Evolutionary conservation across 1,140 invertebrate genomes (phyloP).

Genomic region (Batillaria attramentaria): DNA sequence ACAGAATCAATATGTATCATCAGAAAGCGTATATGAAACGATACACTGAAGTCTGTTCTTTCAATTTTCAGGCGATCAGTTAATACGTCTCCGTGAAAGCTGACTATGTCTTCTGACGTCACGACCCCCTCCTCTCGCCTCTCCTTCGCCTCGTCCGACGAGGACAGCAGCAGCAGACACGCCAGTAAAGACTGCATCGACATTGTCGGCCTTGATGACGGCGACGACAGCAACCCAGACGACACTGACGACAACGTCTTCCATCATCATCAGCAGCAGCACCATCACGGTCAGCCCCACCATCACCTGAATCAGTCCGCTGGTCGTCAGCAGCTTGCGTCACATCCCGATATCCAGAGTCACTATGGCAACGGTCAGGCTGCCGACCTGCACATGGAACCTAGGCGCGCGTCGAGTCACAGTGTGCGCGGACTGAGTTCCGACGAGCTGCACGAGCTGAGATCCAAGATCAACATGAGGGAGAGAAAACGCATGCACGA

Average conservation of each 20-base stretch:
- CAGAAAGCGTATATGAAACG: background rate
- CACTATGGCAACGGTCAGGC: no score
- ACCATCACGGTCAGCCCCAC: background rate
- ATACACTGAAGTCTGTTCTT: no score
- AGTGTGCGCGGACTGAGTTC: conserved; percentile 34
- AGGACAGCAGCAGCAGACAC: background rate
- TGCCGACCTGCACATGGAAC: no score
- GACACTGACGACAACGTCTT: background rate
- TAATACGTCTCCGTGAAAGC: background rate
- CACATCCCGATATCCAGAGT: no score
- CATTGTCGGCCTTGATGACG: conserved; percentile 14
- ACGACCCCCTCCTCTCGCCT: background rate
- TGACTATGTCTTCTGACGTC: no score
- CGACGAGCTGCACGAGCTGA: conserved; percentile 44
- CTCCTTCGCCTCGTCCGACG: conserved; percentile 17
- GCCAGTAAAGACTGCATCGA: conserved; percentile 17
- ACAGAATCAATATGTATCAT: background rate
- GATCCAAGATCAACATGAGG: conserved; percentile 59
- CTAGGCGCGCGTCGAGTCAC: no score
- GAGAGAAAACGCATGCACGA: conserved; percentile 69
- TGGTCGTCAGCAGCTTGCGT: no score
- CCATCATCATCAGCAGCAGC: background rate
- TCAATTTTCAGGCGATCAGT: no score
- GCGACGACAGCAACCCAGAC: background rate
- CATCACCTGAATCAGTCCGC: no score